These are phyloP conservation scores for Chironomus tepperi DNA, from an alignment of 1,140 invertebrate genomes.

Conservation along the genomic window DNA sequence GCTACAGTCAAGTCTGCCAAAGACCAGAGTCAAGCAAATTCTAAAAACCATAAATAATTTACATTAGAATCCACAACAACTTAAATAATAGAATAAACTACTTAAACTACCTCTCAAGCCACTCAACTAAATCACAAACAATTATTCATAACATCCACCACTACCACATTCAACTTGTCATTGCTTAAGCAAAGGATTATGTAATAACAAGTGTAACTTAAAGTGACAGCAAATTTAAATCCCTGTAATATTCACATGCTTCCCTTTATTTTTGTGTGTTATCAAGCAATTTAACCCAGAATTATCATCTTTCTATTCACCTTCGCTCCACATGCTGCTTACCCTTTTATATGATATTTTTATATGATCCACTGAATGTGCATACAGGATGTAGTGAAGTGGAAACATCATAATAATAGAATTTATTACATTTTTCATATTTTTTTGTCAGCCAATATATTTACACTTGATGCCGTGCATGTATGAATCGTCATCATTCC, in stretches of 20 bases:
- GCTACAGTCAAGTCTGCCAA: too few species aligned
- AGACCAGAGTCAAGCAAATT: too few species aligned
- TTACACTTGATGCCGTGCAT: background rate
- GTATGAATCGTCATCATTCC: slow-evolving; percentile 1
- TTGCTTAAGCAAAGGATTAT: background rate
- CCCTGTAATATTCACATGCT: background rate
- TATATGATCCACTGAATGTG: background rate
- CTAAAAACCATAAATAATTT: too few species aligned
- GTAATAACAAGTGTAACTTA: slow-evolving; percentile 9
- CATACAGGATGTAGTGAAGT: background rate
- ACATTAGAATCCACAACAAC: too few species aligned
- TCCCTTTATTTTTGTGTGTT: background rate
- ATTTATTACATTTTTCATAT: slow-evolving; percentile 24
- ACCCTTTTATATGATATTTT: background rate
- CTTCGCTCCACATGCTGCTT: background rate
- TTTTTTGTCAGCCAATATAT: slow-evolving; percentile 6
- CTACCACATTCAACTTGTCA: too few species aligned
- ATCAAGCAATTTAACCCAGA: background rate
- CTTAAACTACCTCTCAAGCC: too few species aligned
- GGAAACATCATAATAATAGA: slow-evolving; percentile 21
- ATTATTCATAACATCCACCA: too few species aligned
- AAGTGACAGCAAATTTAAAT: slow-evolving; percentile 8
- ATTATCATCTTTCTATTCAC: background rate
- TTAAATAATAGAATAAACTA: too few species aligned
- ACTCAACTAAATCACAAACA: too few species aligned